phyloP scores from a whole-genome alignment of 1,140 invertebrate species.

The Magallana angulata region DNA sequence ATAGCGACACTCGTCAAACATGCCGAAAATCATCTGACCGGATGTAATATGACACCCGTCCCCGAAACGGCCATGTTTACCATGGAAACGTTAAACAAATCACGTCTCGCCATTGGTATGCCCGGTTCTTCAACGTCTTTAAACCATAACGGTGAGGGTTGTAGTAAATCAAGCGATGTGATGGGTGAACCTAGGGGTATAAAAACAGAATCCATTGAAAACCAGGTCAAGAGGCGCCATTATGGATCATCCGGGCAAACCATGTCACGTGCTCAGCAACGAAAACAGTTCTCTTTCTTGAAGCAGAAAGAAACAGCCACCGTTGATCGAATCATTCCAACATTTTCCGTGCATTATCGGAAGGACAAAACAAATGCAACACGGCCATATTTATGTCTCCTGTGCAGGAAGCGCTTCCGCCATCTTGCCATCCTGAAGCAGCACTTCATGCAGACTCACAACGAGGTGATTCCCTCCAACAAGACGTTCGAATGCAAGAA shows the following conservation, averaged over 20 bases:
- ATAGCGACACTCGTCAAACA: slow-evolving; percentile 54
- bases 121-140: neutral
- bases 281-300: slow-evolving; percentile 20
- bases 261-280: neutral
- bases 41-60: slow-evolving; percentile 51
- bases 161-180: neutral
- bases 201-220: neutral
- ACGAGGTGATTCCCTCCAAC: neutral
- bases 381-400: slow-evolving; percentile 54
- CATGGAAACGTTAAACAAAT: slow-evolving; percentile 23
- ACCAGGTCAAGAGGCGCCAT: neutral
- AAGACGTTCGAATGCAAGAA: slow-evolving; percentile 29
- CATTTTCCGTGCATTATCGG: slow-evolving; percentile 59
- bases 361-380: slow-evolving; percentile 58
- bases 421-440: slow-evolving; percentile 57
- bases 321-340: slow-evolving; percentile 52
- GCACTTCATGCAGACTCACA: slow-evolving; percentile 54
- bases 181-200: neutral
- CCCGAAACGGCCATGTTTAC: slow-evolving; percentile 59
- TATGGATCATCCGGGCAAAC: neutral
- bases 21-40: slow-evolving; percentile 65
- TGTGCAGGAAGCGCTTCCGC: slow-evolving; percentile 57
- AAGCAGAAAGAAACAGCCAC: neutral
- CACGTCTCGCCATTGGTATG: neutral
- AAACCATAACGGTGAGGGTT: neutral